phyloP scores from a whole-genome alignment of 23 tunicate genomes.

The Oikopleura dioica region DNA sequence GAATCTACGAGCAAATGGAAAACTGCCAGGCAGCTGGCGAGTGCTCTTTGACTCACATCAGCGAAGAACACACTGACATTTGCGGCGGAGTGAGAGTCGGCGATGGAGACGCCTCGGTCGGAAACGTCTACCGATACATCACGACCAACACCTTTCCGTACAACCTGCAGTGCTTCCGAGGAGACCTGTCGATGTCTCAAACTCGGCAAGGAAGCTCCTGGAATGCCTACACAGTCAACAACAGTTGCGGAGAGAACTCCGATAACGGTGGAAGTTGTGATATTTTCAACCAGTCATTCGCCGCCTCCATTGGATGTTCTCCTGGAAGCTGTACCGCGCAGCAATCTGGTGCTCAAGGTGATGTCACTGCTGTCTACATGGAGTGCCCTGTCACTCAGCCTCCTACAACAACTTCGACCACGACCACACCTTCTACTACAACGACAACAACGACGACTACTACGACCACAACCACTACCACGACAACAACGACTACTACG shows the following conservation, averaged over 20 bases:
- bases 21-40: background rate
- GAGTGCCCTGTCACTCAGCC: no score
- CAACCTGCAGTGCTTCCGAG: slow-evolving; percentile 1
- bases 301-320: background rate
- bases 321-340: background rate
- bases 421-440: no score
- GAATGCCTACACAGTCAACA: background rate
- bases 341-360: no score
- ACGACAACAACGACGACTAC: no score
- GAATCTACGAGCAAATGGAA: background rate
- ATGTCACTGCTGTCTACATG: no score
- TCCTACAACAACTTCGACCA: no score
- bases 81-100: slow-evolving; percentile 1
- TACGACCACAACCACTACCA: no score
- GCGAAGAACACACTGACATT: background rate
- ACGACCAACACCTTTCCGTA: background rate
- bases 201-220: background rate
- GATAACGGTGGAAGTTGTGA: background rate
- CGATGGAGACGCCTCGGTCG: slow-evolving; percentile 2
- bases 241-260: background rate
- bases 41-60: background rate
- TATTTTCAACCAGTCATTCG: background rate
- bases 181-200: background rate
- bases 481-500: no score
- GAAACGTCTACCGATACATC: background rate